Evolutionary conservation across 2,888 invertebrate genomes (phyloP), one percentile per base, ranked within the genome.

Genomic region (Campoletis raptor): DNA sequence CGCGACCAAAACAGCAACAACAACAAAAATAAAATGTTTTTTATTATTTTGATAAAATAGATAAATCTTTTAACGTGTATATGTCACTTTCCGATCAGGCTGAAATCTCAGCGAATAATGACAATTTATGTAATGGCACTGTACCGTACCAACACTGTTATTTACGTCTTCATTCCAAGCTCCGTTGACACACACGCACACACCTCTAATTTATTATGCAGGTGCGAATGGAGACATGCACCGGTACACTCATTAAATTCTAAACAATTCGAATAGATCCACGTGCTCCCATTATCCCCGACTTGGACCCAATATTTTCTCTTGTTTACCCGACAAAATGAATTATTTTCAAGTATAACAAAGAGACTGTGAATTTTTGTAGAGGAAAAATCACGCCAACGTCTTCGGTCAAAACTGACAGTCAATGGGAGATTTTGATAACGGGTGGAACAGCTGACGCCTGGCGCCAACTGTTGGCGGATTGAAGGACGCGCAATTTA

Each of bases 91-190:
- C 45, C 24, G 61, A 76, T 61, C n/a, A 18, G 36, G 57, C 69
- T 66, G 80, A 86, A 80, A 83, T 57, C 73, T 79, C n/a, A 24
- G 69, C 54, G 69, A 81, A 57, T 70, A 83, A 76, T 72, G 64
- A 30, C 24, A 76, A 81, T 85, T 85, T 85, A 85, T 81, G 81
- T 85, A 85, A 85, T 74, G 42, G 15, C 84, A 76, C 76, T 80
- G 45, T 81, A 81, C 76, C 66, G 76, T n/a, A 70, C 70, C 80
- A 70, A 76, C 64, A 76, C 83, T 72, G 40, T 76, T 48, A 70
- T 64, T 77, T 77, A 72, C 42, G 54, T 70, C 48, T 42, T 61
- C 76, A 70, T 52, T 36, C 67, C 66, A 69, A 18, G 12, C 21
- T 15, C 42, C 9, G 24, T 69, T 48, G 45, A 52, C 30, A 70